A percentile compares a stretch with the other conserved stretches of the same genome.
These are phyloP conservation scores for Rattus norvegicus DNA, from an alignment of 2,113 vertebrate species.

Conservation along the genomic window GRCr8 NC_086021.1:177623001-177623500, in stretches of 20 bases:
- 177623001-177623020: accelerated
- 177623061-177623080: background rate
- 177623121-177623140: background rate
- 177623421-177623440: background rate
- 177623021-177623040: background rate
- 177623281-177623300: background rate
- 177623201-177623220: background rate
- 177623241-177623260: background rate
- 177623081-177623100: background rate
- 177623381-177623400: background rate
- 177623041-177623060: background rate
- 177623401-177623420: no score
- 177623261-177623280: background rate
- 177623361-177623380: background rate
- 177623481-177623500: background rate
- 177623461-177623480: background rate
- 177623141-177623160: background rate
- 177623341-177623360: background rate
- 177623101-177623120: background rate
- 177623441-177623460: accelerated
- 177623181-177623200: background rate
- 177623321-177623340: background rate
- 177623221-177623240: background rate
- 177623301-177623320: background rate
- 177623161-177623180: background rate